Conservation (phyloP, 2,113 vertebrate genomes). For the Lepus timidus region DNA sequence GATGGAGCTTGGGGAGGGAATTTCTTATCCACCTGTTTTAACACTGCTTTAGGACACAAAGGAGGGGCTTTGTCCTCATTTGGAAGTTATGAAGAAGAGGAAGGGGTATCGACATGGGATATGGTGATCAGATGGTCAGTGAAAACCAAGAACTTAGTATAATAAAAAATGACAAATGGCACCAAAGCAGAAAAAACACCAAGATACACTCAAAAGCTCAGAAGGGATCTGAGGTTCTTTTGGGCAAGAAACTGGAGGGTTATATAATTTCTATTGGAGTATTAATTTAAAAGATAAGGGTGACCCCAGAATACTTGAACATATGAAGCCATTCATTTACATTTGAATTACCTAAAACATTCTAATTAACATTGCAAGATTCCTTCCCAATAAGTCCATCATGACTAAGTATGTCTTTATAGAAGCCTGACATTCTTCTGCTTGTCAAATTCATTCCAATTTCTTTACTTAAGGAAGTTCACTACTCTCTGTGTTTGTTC, state of each 20-base stretch:
- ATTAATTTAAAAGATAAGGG: neutral
- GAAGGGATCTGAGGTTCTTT: neutral
- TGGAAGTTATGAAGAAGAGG: neutral
- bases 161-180: constrained; percentile 4
- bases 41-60: neutral
- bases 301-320: neutral
- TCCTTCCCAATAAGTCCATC: neutral
- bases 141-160: neutral
- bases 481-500: neutral
- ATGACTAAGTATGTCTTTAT: neutral
- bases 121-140: neutral
- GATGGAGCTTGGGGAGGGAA: neutral
- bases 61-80: neutral
- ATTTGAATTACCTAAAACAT: neutral
- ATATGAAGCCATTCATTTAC: neutral
- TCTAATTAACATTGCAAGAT: neutral
- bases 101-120: neutral
- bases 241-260: neutral
- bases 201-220: neutral
- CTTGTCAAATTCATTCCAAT: neutral
- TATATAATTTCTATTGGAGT: neutral
- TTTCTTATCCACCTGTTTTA: neutral
- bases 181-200: neutral
- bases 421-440: neutral
- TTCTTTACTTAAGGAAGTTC: neutral